Evolutionary conservation across 2,888 invertebrate species (phyloP).

Genomic region (Torymus auratus): DNA sequence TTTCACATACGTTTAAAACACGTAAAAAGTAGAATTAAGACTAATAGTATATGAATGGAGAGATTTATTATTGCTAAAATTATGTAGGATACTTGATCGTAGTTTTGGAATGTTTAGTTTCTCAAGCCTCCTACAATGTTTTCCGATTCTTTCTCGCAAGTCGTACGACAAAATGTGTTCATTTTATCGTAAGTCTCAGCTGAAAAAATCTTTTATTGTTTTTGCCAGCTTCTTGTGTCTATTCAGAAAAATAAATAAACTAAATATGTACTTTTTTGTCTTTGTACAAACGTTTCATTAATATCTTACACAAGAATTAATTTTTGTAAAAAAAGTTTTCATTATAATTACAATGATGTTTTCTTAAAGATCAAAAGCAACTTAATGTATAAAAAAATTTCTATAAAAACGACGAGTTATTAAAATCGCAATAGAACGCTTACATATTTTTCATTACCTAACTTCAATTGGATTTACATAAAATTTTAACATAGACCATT

Average conservation of each 20-base stretch:
- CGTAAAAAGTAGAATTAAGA: conserved; percentile 42
- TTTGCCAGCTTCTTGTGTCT: conserved; percentile 8
- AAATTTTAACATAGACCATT: conserved; percentile 12
- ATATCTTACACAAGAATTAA: conserved; percentile 46
- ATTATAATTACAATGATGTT: conserved; percentile 23
- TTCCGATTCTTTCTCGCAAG: conserved; percentile 9
- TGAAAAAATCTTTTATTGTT: conserved; percentile 1
- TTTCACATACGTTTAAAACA: conserved; percentile 30
- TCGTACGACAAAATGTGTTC: conserved; percentile 25
- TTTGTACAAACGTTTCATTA: conserved; percentile 53
- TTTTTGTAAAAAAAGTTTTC: conserved; percentile 32
- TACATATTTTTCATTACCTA: conserved; percentile 8
- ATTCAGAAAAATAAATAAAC: conserved; percentile 35
- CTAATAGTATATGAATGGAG: conserved; percentile 23
- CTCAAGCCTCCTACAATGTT: conserved; percentile 19
- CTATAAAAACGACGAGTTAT: conserved; percentile 26
- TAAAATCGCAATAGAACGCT: conserved; percentile 8
- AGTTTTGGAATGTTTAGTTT: conserved; percentile 51
- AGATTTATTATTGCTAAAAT: conserved; percentile 42
- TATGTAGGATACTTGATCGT: conserved; percentile 33
- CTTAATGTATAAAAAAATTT: conserved; percentile 30
- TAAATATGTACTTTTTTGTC: conserved; percentile 35
- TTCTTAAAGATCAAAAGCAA: conserved; percentile 7
- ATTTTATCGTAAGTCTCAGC: conserved; percentile 10
- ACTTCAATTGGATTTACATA: conserved; percentile 7